Base-by-base conservation (phyloP, 1,140 invertebrate species). In the Cephus cinctus region DNA sequence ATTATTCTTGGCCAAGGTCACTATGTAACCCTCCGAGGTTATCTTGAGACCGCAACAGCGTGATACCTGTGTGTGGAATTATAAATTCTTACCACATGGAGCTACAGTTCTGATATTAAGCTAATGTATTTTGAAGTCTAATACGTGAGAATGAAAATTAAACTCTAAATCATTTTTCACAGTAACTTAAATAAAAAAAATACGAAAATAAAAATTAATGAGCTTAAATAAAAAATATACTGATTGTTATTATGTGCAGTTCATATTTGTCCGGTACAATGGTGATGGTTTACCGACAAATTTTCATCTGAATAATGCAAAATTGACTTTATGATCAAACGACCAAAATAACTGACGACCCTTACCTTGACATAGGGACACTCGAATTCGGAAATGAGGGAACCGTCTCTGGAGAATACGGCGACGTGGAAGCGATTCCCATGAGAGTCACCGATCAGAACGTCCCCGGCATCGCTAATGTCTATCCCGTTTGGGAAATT, bases 401-500 rank as follows among this genome's bases (percentile, higher is more conserved):
- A 83, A 15, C 92, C 93, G 69, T 92, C 90, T 47, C 89, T 82
- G 18, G 86, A 87, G 73, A 96, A 98, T 16, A 96, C 92, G 43
- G 93, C 93, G 35, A 98, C 92, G 71, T 98, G 95, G 70, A 98
- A 97, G 59, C 94, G 86, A 80, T 98, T 98, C 11, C 95, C 95
- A 78, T 98, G 95, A 8, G 94, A 96, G 76, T 98, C 95, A 12
- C 95, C 95, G 63, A 98, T 93, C 41, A 98, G 82, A 45, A 98
- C 89, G 77, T 98, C 94, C 31, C 95, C 95, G 50, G 90, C 90
- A 76, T 96, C 93, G 35, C 92, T 95, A 65, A 98, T 94, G 75
- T 98, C 95, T 61, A 98, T 98, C 47, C 96, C 96, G 75, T 97
- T 98, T 6, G 95, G 95, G 75, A 94, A 98, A 73, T 95, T 96